Base-by-base conservation (phyloP, 2,888 invertebrate genomes). In the Holacanthella duospinosa region DNA sequence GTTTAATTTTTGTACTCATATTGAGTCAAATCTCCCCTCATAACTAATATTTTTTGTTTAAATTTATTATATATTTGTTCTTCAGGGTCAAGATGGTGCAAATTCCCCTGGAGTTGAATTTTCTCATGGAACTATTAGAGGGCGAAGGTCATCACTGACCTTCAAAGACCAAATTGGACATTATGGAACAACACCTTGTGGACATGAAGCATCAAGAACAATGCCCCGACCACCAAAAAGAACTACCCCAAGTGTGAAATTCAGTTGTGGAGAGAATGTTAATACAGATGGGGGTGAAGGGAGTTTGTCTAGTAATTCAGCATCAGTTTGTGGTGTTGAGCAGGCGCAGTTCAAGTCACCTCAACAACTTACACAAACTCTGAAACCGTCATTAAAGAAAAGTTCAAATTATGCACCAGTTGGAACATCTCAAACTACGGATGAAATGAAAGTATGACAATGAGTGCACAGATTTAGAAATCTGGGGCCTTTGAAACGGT, bases 301-400 rank as follows among this genome's bases (percentile, higher is more conserved):
- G 60, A 26, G 61, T 24, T 2, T 27, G 54, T 43, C 43, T 2
- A 53, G 55, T 12, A 43, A 55, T 27, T 63, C 58, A 19, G 55
- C 63, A 6, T 55, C 58, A 26, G 63, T 54, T 27, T 55, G 57
- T 21, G 36, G 28, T 25, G 26, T 24, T 21, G 55, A 16, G 26
- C 57, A 55, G 12, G 29, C 25, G 6, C 21, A 9, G 65, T 62
- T 58, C 62, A 62, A 60, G 63, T 64, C 29, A 60, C 65, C 25
- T 64, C 65, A 44, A 56, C 67, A 48, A 63, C 60, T 28, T 24
- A 66, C 64, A 53, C 72, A 72, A 56, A 72, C 72, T 55, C 58
- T 72, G 53, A 72, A 72, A 44, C 70, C 72, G 12, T 72, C 72
- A 36, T 63, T 72, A 57, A 72, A 72, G 61, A 71, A 71, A 66